Conservation (phyloP, 2,888 invertebrate genomes). For the Plusia festucae region DNA sequence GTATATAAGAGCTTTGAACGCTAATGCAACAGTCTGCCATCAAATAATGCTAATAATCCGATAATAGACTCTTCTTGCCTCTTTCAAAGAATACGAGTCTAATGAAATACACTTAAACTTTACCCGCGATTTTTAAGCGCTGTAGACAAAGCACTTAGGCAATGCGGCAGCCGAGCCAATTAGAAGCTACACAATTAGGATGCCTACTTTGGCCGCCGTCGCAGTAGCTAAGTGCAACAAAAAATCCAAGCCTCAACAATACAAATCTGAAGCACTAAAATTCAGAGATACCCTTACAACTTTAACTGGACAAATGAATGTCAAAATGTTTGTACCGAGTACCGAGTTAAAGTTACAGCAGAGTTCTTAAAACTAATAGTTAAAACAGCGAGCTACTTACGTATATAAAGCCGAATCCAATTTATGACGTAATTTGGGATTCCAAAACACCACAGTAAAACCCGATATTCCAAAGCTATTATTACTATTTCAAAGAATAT, state of each 20-base stretch:
- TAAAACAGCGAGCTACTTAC: not conserved
- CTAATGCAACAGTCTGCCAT: not conserved
- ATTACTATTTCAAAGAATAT: not conserved
- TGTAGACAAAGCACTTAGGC: not conserved
- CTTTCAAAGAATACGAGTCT: not conserved
- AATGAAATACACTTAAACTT: not conserved
- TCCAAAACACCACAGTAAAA: not conserved
- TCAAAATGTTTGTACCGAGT: not conserved
- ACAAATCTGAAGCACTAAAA: conserved; percentile 2
- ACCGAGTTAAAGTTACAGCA: not conserved
- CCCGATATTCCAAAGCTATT: conserved; percentile 3
- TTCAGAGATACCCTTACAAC: not conserved
- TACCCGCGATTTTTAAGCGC: not conserved
- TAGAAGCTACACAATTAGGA: conserved; percentile 7
- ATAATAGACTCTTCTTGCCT: not conserved
- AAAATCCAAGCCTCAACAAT: not conserved
- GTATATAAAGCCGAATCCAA: not conserved
- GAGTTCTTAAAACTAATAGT: not conserved
- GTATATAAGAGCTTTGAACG: too few species aligned
- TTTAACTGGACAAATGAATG: not conserved
- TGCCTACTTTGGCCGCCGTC: not conserved
- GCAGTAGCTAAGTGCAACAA: not conserved
- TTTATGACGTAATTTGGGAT: not conserved
- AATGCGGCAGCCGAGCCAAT: conserved; percentile 1
- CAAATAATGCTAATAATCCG: not conserved